Base-by-base conservation (phyloP, 2,113 vertebrate genomes). In the Nannobrachium achirus region DNA sequence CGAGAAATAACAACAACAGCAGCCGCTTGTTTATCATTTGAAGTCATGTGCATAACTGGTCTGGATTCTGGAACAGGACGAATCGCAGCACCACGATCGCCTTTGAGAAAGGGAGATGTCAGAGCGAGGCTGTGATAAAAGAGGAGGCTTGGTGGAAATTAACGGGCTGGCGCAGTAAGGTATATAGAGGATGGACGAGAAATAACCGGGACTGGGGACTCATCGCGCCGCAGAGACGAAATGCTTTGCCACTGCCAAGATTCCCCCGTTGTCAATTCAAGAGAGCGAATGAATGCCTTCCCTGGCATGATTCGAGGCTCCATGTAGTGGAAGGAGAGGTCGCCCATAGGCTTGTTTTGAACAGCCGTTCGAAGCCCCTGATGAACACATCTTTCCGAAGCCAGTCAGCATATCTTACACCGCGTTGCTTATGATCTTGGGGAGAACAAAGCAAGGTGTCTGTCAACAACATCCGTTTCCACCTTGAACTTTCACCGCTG, bases 101-200 rank as follows among this genome's bases (percentile, higher is more conserved):
- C 69, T 83, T 44, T 68, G 65, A 57, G 15, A 58, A 16, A 57
- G 62, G 59, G 72, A 80, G 63, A 84, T 81, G 79, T 63, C 69
- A 71, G 62, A 41, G 79, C 55, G 6, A 9, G 65, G 78, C 77
- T 16, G 67, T 0, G 60, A 20, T 45, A 9, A 50, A 15, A 44
- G 42, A 66, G 41, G 66, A 80, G 66, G 82, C 75, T 73, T 46
- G 59, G 10, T 14, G 2, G 10, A 39, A 46, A n/a, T n/a, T n/a
- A 56, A 25, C 57, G 52, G 8, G 57, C 56, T 52, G 15, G 66
- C 73, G 66, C 73, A 51, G 61, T 8, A 33, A n/a, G n/a, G 68
- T 38, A 49, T 56, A 72, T 63, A 56, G 62, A 73, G 61, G 67
- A 82, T 67, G 86, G 71, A 85, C 61, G 75, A 84, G 71, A 71